These are phyloP conservation scores for Dendrocincla fuliginosa DNA, from an alignment of 2,797 vertebrate genomes.

Conservation along the genomic window DNA sequence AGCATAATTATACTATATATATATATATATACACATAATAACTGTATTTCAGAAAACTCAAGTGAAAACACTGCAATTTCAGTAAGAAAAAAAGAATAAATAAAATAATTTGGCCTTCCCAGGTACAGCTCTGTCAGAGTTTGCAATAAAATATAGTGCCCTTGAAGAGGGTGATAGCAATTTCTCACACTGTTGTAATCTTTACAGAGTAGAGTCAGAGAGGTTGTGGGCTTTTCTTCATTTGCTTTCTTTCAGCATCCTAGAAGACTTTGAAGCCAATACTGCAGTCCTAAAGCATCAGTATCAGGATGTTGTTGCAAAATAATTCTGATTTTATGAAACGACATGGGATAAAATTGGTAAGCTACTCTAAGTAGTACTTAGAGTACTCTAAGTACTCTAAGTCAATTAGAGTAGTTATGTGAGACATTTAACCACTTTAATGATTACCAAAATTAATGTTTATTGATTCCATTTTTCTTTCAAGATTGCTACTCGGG, in stretches of 20 bases:
- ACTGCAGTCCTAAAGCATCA: not conserved
- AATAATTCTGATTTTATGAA: not conserved
- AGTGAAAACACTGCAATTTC: not conserved
- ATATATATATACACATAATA: not conserved
- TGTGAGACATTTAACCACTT: not conserved
- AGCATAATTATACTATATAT: not conserved
- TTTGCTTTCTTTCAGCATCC: not conserved
- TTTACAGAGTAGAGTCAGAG: not conserved
- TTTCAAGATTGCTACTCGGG: not conserved
- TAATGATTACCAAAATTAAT: not conserved
- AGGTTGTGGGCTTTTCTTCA: not conserved
- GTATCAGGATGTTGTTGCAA: not conserved
- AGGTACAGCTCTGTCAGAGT: not conserved
- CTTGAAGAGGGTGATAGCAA: not conserved
- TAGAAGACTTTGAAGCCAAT: not conserved
- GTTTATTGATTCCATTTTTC: not conserved
- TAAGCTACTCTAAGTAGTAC: not conserved
- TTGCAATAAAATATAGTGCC: not conserved
- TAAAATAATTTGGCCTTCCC: not conserved
- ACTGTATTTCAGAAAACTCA: not conserved
- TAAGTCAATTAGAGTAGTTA: not conserved
- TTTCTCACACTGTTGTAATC: not conserved
- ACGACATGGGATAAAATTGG: not conserved
- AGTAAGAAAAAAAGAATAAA: not conserved
- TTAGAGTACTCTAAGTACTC: no score